Evolutionary conservation across 2,888 invertebrate species (phyloP), one percentile per base, ranked within the genome.

Genomic region (Pyrrhia umbra): DNA sequence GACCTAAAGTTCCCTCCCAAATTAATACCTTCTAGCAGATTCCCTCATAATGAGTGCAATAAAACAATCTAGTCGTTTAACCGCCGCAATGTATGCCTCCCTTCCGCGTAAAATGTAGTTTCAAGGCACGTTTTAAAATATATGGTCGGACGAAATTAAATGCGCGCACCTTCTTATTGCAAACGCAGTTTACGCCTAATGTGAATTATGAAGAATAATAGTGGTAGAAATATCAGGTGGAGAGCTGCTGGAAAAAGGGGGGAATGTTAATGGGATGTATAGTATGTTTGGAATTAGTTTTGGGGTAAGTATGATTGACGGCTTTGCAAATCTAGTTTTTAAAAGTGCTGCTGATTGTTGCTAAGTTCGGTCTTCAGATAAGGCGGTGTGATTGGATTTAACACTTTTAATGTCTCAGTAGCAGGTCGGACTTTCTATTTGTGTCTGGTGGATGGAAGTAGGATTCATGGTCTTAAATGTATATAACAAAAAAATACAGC

Each of bases 41-140:
- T 84, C 84, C 75, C 80, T 82, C 87, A 89, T 93, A 93, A 93
- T 92, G 93, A 92, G 88, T 80, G 84, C 90, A 79, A 92, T 94
- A 94, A 93, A 93, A 93, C 93, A 93, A 92, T 89, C 79, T 81
- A 60, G 77, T 85, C 87, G 84, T 91, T 90, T 90, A 82, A 75
- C 80, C 79, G 78, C 87, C 87, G 77, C 90, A 89, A 86, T 88
- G 82, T 91, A 91, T 86, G 90, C 86, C 88, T 83, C 81, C 82
- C 65, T 83, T 83, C 76, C 68, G 80, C 85, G 84, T 88, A 83
- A 88, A 89, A 87, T 88, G 82, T 87, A 85, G 86, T 87, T 82
- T 81, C 82, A 77, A 81, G 75, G 79, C 80, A 79, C 76, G 82
- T 85, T 87, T 84, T 85, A 84, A 86, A 90, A 91, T 90, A 89